These are phyloP conservation scores for Amphimedon queenslandica DNA, from an alignment of 37 sponge, comb jelly and placozoan genomes.

Conservation along the genomic window DNA sequence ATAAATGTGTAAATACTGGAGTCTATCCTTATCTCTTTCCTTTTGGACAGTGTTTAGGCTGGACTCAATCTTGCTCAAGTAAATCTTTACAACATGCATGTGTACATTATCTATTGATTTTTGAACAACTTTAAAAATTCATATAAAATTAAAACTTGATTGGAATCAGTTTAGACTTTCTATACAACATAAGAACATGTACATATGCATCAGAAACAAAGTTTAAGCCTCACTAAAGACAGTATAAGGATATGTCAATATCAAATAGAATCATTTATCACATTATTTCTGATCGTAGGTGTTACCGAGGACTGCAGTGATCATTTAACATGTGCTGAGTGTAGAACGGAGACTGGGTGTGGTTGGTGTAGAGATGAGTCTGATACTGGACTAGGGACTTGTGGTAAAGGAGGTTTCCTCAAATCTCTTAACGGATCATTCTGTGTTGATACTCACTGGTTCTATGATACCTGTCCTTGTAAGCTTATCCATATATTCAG, in stretches of 20 bases:
- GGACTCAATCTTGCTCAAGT: slow-evolving; percentile 41
- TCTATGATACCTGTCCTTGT: slow-evolving; percentile 62
- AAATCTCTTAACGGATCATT: slow-evolving; percentile 5
- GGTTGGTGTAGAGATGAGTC: slow-evolving; percentile 71
- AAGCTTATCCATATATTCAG: too few relatives aligned
- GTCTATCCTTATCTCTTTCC: slow-evolving; percentile 49
- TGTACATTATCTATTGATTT: too few relatives aligned
- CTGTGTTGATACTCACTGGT: slow-evolving; percentile 42
- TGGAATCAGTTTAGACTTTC: too few relatives aligned
- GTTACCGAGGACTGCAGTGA: slow-evolving; percentile 14
- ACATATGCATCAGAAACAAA: too few relatives aligned
- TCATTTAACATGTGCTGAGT: slow-evolving; percentile 35
- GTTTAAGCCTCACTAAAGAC: too few relatives aligned
- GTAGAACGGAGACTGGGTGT: slow-evolving; percentile 40
- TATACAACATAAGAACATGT: too few relatives aligned
- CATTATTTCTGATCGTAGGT: too few relatives aligned
- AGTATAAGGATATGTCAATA: too few relatives aligned
- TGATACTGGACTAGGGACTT: slow-evolving; percentile 69
- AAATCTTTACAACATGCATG: neutral
- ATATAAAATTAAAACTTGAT: too few relatives aligned
- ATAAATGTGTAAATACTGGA: slow-evolving; percentile 19
- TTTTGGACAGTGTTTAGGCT: slow-evolving; percentile 78
- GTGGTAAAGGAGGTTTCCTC: slow-evolving; percentile 56
- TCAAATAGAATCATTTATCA: too few relatives aligned
- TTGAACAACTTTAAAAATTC: too few relatives aligned